phyloP scores from a whole-genome alignment of 2,797 vertebrate species.

The Hemibagrus guttatus region DNA sequence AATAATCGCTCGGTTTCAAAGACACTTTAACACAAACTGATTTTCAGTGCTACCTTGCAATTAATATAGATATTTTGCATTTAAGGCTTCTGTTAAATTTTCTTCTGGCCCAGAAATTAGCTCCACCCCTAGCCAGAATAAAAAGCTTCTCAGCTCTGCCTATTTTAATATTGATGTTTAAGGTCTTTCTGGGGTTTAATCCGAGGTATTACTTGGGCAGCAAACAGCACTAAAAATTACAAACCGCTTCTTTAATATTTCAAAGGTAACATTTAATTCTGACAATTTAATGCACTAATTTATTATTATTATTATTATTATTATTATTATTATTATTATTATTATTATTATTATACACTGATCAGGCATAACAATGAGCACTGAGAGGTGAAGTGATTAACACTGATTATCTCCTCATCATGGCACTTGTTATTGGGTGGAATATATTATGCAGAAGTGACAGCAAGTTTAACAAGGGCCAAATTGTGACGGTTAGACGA shows the following conservation, averaged over 20 bases:
- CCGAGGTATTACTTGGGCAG: not conserved
- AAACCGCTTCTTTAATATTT: not conserved
- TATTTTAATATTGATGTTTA: not conserved
- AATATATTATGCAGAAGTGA: no score
- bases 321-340: no score
- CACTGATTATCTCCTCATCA: no score
- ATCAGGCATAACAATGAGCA: no score
- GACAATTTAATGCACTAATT: not conserved
- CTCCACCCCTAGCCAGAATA: not conserved
- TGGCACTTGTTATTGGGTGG: no score
- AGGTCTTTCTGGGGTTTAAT: no score
- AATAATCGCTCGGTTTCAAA: not conserved
- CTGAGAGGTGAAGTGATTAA: no score
- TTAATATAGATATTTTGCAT: not conserved
- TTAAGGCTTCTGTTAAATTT: not conserved
- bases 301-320: no score
- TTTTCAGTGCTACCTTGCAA: not conserved
- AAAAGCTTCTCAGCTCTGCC: not conserved
- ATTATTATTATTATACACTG: no score
- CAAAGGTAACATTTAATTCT: not conserved
- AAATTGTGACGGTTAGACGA: no score
- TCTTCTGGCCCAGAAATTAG: not conserved
- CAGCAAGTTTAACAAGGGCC: no score
- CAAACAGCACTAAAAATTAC: not conserved
- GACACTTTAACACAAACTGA: not conserved